A percentile compares a stretch with the other conserved stretches of the same genome.
These are phyloP conservation scores for Pomacea maculata DNA, from an alignment of 1,140 invertebrate species.

Conservation along the genomic window DNA sequence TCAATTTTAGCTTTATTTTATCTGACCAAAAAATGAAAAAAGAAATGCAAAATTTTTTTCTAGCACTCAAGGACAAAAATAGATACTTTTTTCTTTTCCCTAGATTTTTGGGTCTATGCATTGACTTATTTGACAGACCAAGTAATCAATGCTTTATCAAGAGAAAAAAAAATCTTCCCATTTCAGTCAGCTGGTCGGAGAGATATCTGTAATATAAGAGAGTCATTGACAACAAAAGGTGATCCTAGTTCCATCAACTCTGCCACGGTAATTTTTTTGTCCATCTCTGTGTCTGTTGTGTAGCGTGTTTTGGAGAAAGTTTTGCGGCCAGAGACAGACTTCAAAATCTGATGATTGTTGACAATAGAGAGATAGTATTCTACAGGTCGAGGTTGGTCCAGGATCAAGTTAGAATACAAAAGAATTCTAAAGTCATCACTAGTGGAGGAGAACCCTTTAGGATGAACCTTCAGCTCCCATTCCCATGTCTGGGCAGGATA, in stretches of 20 bases:
- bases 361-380: conserved; percentile 66
- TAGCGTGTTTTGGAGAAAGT: conserved; percentile 66
- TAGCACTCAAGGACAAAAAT: background rate
- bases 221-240: conserved; percentile 51
- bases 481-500: conserved; percentile 65
- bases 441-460: conserved; percentile 53
- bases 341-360: conserved; percentile 59
- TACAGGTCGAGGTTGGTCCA: conserved; percentile 65
- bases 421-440: conserved; percentile 60
- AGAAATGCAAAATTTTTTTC: background rate
- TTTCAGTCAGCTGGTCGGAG: conserved; percentile 55
- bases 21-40: background rate
- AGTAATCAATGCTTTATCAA: background rate
- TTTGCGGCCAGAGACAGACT: conserved; percentile 64
- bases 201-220: conserved; percentile 54
- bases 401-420: conserved; percentile 62
- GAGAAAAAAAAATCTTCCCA: background rate
- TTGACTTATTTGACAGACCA: too few relatives aligned
- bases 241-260: conserved; percentile 51
- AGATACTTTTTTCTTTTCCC: background rate
- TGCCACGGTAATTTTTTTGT: conserved; percentile 56
- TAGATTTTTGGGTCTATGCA: too few relatives aligned
- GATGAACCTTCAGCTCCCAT: conserved; percentile 65
- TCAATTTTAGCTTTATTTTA: too few relatives aligned
- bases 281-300: conserved; percentile 59